A percentile compares a stretch with the other conserved stretches of the same genome.
Conservation (phyloP, 2,113 vertebrate species). For the Callopanchax toddi region DNA sequence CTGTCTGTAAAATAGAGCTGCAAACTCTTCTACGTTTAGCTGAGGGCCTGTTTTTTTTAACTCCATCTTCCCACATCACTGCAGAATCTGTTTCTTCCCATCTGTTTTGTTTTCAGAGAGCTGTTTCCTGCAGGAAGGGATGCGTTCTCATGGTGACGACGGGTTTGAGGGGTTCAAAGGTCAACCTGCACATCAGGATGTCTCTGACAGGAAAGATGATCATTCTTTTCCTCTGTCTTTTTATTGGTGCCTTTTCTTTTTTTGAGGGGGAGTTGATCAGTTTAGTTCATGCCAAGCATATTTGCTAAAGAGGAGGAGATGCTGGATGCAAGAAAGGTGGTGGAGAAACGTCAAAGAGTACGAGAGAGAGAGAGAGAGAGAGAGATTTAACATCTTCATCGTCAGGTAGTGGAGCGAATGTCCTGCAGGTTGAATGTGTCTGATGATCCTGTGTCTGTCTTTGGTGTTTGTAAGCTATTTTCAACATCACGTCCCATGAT, state of each 20-base stretch:
- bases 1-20: slow-evolving; percentile 48
- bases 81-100: too few species aligned
- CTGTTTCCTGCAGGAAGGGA: too few species aligned
- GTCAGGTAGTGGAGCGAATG: too few species aligned
- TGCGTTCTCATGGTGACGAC: too few species aligned
- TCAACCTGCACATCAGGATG: too few species aligned
- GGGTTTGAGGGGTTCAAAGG: too few species aligned
- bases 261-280: slow-evolving; percentile 25
- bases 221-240: slow-evolving; percentile 28
- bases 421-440: not conserved
- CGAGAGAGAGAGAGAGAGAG: not conserved
- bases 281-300: slow-evolving; percentile 81
- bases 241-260: slow-evolving; percentile 14
- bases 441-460: too few species aligned
- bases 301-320: slow-evolving; percentile 68
- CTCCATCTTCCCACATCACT: slow-evolving; percentile 24
- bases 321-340: slow-evolving; percentile 52
- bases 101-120: too few species aligned
- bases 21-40: slow-evolving; percentile 45
- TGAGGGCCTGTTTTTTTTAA: slow-evolving; percentile 42
- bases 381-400: too few species aligned
- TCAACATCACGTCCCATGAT: too few species aligned
- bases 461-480: too few species aligned
- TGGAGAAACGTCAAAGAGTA: not conserved
- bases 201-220: too few species aligned